Evolutionary conservation across 2,797 vertebrate species (phyloP).

Genomic region (Sebastes kiyomatsui): DNA sequence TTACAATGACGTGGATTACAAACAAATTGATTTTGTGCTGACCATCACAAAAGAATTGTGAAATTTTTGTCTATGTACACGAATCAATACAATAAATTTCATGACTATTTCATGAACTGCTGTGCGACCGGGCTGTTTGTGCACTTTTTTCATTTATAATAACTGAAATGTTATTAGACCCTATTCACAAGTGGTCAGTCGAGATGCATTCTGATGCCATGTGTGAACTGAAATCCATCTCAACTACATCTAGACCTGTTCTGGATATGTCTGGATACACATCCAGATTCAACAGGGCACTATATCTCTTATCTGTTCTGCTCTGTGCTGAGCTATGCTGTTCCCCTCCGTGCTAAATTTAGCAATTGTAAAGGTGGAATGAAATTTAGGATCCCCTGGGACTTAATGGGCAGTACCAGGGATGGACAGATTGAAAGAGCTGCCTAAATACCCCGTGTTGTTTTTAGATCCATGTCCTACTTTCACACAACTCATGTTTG

Average conservation of each 20-base stretch:
- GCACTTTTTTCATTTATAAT: not conserved
- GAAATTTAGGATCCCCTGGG: slow-evolving; percentile 40
- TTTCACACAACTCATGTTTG: slow-evolving; percentile 27
- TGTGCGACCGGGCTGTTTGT: not conserved
- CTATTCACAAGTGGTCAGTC: not conserved
- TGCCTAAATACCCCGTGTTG: slow-evolving; percentile 38
- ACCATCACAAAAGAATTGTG: no score
- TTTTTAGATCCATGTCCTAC: slow-evolving; percentile 58
- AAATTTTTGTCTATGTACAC: no score
- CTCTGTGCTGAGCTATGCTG: slow-evolving; percentile 45
- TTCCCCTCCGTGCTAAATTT: slow-evolving; percentile 52
- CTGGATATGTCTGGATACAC: not conserved
- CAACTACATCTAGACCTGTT: not conserved
- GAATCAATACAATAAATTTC: no score
- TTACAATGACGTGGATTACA: no score
- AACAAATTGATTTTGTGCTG: no score
- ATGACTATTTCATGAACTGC: no score
- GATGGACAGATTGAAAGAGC: slow-evolving; percentile 40
- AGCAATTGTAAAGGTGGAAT: slow-evolving; percentile 45
- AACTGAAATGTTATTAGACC: not conserved
- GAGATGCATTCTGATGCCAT: slow-evolving; percentile 13
- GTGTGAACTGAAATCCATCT: slow-evolving; percentile 31
- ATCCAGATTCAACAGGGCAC: not conserved
- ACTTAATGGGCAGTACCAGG: slow-evolving; percentile 40
- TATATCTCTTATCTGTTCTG: not conserved